Evolutionary conservation across 2,888 invertebrate species (phyloP), one percentile per base, ranked within the genome.

Genomic region (Cactoblastis cactorum): DNA sequence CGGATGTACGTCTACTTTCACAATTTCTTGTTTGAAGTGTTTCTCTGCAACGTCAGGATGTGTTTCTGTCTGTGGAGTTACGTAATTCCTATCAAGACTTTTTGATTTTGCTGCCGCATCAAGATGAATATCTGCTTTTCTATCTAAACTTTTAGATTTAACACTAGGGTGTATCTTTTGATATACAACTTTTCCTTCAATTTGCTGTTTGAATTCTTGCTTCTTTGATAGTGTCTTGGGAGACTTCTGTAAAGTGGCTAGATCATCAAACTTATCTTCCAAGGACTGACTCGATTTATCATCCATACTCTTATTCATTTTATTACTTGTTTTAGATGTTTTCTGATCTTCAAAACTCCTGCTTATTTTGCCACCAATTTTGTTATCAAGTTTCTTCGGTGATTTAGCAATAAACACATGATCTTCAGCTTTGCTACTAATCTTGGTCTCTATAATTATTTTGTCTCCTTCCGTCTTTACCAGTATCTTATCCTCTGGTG

Each of bases 341-440:
- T 92, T 91, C 59, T 83, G 88, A 58, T 92, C 92, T 62, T 92
- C 92, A 62, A 92, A 92, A 64, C 92, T 92, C 52, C 91, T 89
- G 65, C 92, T 92, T 5, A 86, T 82, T 68, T 92, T 92, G 39
- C 91, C 91, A 12, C 80, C 80, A 45, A 92, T 61, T 53, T 91
- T 92, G 49, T 90, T 91, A 62, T 94, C 94, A 3, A 94, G 74
- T 65, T 94, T 94, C 55, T 94, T 93, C 0, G 94, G 94, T 2
- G 94, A 93, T 69, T 94, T 94, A 0, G 94, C 94, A 62, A 94
- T 94, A 51, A 94, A 91, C 3, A 94, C 94, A 54, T 94, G 94
- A 77, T 94, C 94, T 71, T 94, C 94, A 0, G 92, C 94, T 69
- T 94, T 94, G 46, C 93, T 94, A 58, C 91, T 94, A 34, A 94